Percentiles rank a stretch among this genome's conserved stretches.
These are phyloP conservation scores for Drosophila santomea DNA, from an alignment of 1,140 invertebrate genomes.

Conservation along the genomic window DNA sequence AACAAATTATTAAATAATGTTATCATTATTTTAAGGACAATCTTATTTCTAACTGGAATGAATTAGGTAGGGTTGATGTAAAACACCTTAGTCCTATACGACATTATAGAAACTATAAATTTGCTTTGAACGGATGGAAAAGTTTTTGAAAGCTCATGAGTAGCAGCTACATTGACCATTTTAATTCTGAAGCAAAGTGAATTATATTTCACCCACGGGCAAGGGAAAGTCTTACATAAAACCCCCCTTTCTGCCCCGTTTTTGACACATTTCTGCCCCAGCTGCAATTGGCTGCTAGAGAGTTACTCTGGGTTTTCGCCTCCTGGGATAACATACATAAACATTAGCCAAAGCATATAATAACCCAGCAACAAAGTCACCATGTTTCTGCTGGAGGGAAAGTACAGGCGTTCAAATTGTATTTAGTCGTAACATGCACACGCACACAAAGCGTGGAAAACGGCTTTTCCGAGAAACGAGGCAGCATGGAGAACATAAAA, in stretches of 20 bases:
- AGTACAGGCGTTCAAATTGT: slow-evolving; percentile 56
- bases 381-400: not conserved
- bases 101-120: not conserved
- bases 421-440: slow-evolving; percentile 71
- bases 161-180: not conserved
- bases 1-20: slow-evolving; percentile 1
- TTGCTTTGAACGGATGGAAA: not conserved
- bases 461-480: slow-evolving; percentile 1
- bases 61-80: too few species aligned
- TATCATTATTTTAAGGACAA: not conserved
- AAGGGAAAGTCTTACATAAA: slow-evolving; percentile 7
- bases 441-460: slow-evolving; percentile 25
- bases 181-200: slow-evolving; percentile 16
- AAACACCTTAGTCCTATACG: too few species aligned
- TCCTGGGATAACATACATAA: slow-evolving; percentile 49
- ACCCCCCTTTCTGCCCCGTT: not conserved
- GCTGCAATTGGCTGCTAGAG: slow-evolving; percentile 2
- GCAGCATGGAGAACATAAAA: slow-evolving; percentile 43
- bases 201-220: not conserved
- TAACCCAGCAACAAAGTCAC: slow-evolving; percentile 44
- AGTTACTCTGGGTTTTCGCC: slow-evolving; percentile 5
- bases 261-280: not conserved
- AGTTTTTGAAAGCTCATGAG: not conserved
- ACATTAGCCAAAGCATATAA: slow-evolving; percentile 52
- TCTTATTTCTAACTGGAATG: too few species aligned